Evolutionary conservation across 2,888 invertebrate species (phyloP).

Genomic region (Ommatoiulus sabulosus): DNA sequence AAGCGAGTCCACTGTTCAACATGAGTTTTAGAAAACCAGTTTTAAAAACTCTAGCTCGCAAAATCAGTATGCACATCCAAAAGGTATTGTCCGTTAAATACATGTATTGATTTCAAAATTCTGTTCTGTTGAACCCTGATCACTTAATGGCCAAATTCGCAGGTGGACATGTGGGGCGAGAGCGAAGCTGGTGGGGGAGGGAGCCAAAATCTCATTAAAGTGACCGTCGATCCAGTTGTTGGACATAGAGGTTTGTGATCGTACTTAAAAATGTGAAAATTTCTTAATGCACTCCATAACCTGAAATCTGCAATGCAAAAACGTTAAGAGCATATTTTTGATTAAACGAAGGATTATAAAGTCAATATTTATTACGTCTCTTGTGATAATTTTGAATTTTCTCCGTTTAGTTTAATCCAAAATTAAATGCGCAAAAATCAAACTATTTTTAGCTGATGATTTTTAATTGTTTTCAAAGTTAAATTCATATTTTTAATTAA

Average conservation of each 20-base stretch:
- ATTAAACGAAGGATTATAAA: too few species aligned
- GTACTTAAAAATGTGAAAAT: not conserved
- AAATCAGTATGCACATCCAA: constrained; percentile 12
- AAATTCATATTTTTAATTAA: too few species aligned
- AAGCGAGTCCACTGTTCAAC: constrained; percentile 30
- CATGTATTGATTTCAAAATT: not conserved
- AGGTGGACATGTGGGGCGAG: constrained; percentile 5
- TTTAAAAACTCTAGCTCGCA: constrained; percentile 11
- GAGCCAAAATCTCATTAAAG: not conserved
- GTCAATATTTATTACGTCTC: too few species aligned
- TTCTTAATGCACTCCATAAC: not conserved
- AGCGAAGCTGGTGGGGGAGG: not conserved
- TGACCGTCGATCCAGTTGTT: not conserved
- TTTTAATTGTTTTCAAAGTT: too few species aligned
- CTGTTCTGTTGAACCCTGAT: too few species aligned
- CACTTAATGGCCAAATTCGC: not conserved
- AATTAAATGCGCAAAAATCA: too few species aligned
- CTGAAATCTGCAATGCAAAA: too few species aligned
- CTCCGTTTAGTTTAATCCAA: too few species aligned
- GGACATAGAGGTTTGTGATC: not conserved
- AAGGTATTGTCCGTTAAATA: constrained; percentile 22
- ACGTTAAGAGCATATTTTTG: not conserved
- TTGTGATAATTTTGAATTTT: too few species aligned
- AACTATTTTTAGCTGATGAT: too few species aligned
- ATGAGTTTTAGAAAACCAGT: not conserved